A percentile compares a stretch with the other conserved stretches of the same genome.
Evolutionary conservation across 2,888 invertebrate genomes (phyloP).

Genomic region (Diachrysia chrysitis): DNA sequence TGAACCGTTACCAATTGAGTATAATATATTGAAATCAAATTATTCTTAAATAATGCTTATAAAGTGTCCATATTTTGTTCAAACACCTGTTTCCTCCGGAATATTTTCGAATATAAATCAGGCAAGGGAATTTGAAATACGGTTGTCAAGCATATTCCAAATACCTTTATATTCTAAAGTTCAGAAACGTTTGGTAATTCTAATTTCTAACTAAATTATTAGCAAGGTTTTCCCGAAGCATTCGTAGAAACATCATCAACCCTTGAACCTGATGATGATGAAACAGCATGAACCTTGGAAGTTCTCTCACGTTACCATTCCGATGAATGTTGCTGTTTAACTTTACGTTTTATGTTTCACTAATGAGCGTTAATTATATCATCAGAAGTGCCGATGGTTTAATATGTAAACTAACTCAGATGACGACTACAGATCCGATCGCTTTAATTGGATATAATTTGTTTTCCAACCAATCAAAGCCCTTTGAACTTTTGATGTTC

Average conservation of each 20-base stretch:
- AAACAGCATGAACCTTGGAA: constrained; percentile 53
- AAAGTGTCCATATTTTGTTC: constrained; percentile 38
- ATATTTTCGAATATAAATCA: neutral
- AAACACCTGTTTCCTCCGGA: constrained; percentile 38
- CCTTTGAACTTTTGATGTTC: constrained; percentile 58
- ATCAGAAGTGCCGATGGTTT: constrained; percentile 68
- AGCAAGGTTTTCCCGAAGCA: constrained; percentile 20
- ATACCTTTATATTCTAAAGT: neutral
- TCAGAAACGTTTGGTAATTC: neutral
- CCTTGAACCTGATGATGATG: constrained; percentile 45
- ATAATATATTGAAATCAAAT: constrained; percentile 55
- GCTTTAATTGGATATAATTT: constrained; percentile 73
- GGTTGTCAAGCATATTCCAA: neutral
- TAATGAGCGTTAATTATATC: constrained; percentile 78
- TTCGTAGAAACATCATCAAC: constrained; percentile 33
- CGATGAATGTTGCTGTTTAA: constrained; percentile 55
- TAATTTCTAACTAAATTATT: constrained; percentile 2
- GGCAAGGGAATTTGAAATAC: constrained; percentile 3
- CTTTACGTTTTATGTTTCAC: constrained; percentile 61
- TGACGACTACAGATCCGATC: constrained; percentile 60
- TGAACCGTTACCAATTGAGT: constrained; percentile 59
- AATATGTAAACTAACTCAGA: constrained; percentile 66
- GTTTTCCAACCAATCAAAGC: constrained; percentile 63
- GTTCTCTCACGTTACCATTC: constrained; percentile 60
- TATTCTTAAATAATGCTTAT: constrained; percentile 49